Percentiles rank a stretch among this genome's conserved stretches.
phyloP scores from a whole-genome alignment of 2,888 invertebrate genomes.

The Rotaria sp. region DNA sequence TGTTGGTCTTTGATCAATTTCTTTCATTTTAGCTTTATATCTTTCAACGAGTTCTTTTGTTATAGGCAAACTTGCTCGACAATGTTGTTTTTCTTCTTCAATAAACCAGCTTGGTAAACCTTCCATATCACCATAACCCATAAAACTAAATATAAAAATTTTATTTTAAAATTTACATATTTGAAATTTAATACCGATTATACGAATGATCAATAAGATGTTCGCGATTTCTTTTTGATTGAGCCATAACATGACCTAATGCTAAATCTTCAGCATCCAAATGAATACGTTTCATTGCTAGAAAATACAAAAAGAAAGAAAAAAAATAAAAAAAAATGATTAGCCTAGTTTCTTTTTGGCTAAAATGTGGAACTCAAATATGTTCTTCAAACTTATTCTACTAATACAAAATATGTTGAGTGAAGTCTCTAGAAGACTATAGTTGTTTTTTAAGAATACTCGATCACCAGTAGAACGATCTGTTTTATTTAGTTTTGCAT shows the following conservation, averaged over 20 bases:
- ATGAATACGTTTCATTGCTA: slow-evolving; percentile 24
- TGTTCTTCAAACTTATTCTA: too few relatives aligned
- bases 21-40: slow-evolving; percentile 68
- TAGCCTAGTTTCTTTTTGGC: too few relatives aligned
- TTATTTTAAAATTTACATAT: neutral
- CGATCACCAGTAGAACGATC: too few relatives aligned
- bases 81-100: slow-evolving; percentile 82
- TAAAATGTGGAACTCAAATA: too few relatives aligned
- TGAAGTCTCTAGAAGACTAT: too few relatives aligned
- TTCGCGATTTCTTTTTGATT: slow-evolving; percentile 79
- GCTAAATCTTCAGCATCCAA: slow-evolving; percentile 80
- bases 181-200: slow-evolving; percentile 63
- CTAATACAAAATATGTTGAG: too few relatives aligned
- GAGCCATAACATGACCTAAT: slow-evolving; percentile 78
- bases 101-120: slow-evolving; percentile 90
- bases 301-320: neutral
- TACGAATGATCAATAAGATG: slow-evolving; percentile 82
- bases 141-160: slow-evolving; percentile 59
- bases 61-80: slow-evolving; percentile 73
- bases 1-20: slow-evolving; percentile 84
- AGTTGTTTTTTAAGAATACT: too few relatives aligned
- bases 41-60: slow-evolving; percentile 65
- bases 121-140: slow-evolving; percentile 71
- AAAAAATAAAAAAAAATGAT: too few relatives aligned
- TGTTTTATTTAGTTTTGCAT: too few relatives aligned